phyloP scores from a whole-genome alignment of 2,797 vertebrate species.

The Sus cebifrons region DNA sequence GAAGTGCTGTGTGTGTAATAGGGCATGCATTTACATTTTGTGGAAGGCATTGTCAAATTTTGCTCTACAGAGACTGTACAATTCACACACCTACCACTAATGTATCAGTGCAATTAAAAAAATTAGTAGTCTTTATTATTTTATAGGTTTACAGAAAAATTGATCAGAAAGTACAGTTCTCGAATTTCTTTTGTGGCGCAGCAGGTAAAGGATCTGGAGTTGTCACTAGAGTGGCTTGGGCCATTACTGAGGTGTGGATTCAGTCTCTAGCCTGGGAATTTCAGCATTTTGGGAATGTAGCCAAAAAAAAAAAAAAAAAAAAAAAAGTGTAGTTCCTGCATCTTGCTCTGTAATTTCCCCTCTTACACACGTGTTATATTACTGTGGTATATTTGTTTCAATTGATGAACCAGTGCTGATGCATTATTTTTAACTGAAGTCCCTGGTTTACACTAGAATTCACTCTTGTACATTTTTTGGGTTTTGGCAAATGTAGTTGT shows the following conservation, averaged over 20 bases:
- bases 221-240: too few relatives aligned
- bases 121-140: slow-evolving; percentile 7
- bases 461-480: not conserved
- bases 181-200: too few relatives aligned
- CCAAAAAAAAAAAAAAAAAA: too few relatives aligned
- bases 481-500: not conserved
- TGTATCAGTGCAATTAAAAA: slow-evolving; percentile 12
- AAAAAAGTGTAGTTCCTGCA: too few relatives aligned
- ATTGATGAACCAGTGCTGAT: not conserved
- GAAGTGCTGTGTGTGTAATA: not conserved
- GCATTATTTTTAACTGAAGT: not conserved
- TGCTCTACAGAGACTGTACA: not conserved
- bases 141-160: slow-evolving; percentile 35
- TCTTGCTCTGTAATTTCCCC: not conserved
- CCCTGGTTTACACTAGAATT: not conserved
- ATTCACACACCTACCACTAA: not conserved
- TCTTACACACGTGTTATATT: not conserved
- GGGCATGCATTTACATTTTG: not conserved
- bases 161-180: not conserved
- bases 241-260: too few relatives aligned
- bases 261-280: too few relatives aligned
- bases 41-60: slow-evolving; percentile 17
- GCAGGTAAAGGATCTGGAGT: too few relatives aligned
- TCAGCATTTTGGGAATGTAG: too few relatives aligned
- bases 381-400: not conserved